A percentile compares a stretch with the other conserved stretches of the same genome.
Conservation (phyloP, 1,140 invertebrate genomes). For the Camponotus vicinus region DNA sequence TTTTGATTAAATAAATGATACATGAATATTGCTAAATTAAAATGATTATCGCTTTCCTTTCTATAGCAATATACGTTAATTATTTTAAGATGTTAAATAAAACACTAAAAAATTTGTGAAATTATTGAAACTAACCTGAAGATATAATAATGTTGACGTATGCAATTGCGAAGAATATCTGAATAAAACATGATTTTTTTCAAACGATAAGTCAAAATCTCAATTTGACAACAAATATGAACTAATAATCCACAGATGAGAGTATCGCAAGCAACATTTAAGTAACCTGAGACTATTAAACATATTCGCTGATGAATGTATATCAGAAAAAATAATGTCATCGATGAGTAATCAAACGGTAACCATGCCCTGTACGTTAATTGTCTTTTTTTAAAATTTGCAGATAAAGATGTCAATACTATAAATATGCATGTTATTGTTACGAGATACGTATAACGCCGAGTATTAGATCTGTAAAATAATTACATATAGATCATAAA, state of each 20-base stretch:
- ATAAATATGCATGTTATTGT: constrained; percentile 45
- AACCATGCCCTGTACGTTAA: constrained; percentile 72
- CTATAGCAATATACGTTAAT: background rate
- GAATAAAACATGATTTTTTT: background rate
- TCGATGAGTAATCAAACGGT: constrained; percentile 63
- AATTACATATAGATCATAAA: background rate
- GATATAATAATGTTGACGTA: constrained; percentile 31
- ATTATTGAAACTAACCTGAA: constrained; percentile 30
- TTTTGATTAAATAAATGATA: background rate
- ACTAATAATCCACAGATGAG: constrained; percentile 66
- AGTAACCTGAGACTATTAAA: constrained; percentile 13
- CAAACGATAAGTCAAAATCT: constrained; percentile 61
- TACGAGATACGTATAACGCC: constrained; percentile 54
- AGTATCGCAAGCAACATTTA: constrained; percentile 48
- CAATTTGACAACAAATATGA: constrained; percentile 62
- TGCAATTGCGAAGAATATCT: background rate
- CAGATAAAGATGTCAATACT: constrained; percentile 54
- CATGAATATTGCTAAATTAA: background rate
- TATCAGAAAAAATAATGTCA: constrained; percentile 56
- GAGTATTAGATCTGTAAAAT: constrained; percentile 21
- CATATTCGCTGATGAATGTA: constrained; percentile 69
- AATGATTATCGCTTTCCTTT: constrained; percentile 10
- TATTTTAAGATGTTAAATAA: no score
- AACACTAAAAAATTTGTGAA: background rate
- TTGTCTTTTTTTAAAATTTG: constrained; percentile 25